These are phyloP conservation scores for pig (Sus scrofa) DNA, from an alignment of 2,113 vertebrate species.

Conservation along the genomic window DNA sequence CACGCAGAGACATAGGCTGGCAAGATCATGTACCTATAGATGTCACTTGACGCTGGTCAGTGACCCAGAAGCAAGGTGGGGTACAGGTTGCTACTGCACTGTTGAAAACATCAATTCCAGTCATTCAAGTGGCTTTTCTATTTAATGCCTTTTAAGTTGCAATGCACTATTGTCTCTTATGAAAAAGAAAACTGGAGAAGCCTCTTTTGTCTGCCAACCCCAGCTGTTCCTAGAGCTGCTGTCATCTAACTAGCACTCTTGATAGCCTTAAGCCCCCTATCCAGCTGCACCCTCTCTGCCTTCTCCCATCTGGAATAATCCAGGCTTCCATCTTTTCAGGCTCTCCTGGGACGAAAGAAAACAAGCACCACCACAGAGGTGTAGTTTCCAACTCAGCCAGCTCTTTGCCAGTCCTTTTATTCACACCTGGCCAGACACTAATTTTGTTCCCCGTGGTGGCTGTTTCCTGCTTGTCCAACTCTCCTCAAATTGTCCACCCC, in stretches of 20 bases:
- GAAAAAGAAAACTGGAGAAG: constrained; percentile 44
- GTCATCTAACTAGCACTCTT: background rate
- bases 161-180: background rate
- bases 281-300: background rate
- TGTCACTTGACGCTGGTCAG: background rate
- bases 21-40: background rate
- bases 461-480: background rate
- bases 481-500: background rate
- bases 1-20: background rate
- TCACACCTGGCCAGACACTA: background rate
- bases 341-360: constrained; percentile 47
- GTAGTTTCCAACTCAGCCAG: background rate
- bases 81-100: background rate
- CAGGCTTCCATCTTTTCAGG: background rate
- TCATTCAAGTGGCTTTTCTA: constrained; percentile 26
- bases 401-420: constrained; percentile 24
- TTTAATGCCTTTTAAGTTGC: background rate
- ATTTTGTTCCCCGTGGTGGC: background rate
- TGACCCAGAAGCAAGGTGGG: background rate
- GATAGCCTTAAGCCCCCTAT: background rate
- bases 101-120: background rate
- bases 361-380: background rate
- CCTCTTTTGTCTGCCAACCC: background rate
- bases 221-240: background rate
- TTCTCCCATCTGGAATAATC: background rate